Base-by-base conservation (phyloP, 2,888 invertebrate genomes). In the Drosophila phalerata region DNA sequence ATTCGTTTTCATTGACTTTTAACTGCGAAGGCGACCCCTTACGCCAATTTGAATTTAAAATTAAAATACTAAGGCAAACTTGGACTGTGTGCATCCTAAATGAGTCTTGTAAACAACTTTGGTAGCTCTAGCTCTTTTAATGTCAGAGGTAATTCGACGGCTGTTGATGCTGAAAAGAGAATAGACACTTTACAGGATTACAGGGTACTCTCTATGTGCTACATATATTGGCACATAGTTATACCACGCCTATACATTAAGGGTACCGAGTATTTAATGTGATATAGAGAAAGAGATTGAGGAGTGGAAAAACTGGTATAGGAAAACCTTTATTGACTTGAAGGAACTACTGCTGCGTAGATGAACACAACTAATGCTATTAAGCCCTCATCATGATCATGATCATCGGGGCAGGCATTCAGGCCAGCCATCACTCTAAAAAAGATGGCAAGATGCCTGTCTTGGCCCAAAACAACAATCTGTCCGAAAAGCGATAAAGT, bases 401-500 rank as follows among this genome's bases (percentile, higher is more conserved):
- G 71, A 47, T 48, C 47, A 47, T 43, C 51, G 42, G 64, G 19
- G 15, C 47, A 48, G 69, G 66, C 73, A 52, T 30, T 52, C 40
- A 19, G 25, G 86, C 69, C 76, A 81, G 19, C 28, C 85, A 85
- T 87, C 83, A 83, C 85, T 87, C 79, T 60, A 63, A 58, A 34
- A 43, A 38, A 8, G 42, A 43, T 43, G 43, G 22, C 43, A 43
- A 43, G n/a, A 6, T 13, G 45, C 64, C 43, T 58, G 63, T 45
- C 42, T 43, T 43, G 49, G 81, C 79, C 81, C 25, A 42, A 61
- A 61, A 61, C 34, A 89, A 87, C 89, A 85, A 85, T 85, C 89
- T 85, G 88, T 86, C 86, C 88, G 82, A 89, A 57, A 88, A 85
- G 88, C 89, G 86, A 86, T 86, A 85, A 89, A 86, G 86, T 86